Percentiles rank a stretch among this genome's conserved stretches.
Evolutionary conservation across 1,140 invertebrate species (phyloP).

Genomic region (Lepidurus arcticus): DNA sequence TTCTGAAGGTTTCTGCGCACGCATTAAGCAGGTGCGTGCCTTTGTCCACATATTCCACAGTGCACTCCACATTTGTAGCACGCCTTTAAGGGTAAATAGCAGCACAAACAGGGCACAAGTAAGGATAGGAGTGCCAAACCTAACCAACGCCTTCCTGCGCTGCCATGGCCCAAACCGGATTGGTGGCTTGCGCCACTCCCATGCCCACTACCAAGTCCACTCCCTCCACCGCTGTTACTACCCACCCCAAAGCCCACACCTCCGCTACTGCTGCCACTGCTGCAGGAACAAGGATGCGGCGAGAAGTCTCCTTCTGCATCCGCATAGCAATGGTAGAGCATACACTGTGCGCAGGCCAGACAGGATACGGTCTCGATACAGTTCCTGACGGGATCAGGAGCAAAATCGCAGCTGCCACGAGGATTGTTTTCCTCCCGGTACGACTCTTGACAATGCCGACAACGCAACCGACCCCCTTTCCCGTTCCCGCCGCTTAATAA

Average conservation of each 20-base stretch:
- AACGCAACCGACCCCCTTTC: conserved; percentile 34
- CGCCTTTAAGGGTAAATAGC: conserved; percentile 77
- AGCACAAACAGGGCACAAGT: conserved; percentile 86
- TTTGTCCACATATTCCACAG: conserved; percentile 50
- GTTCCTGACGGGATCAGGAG: conserved; percentile 72
- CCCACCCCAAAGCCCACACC: conserved; percentile 45
- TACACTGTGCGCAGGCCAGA: conserved; percentile 68
- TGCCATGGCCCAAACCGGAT: conserved; percentile 50
- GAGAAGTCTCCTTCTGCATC: conserved; percentile 66
- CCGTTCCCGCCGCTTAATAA: conserved; percentile 36
- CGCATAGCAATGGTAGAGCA: conserved; percentile 88
- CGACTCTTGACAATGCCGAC: conserved; percentile 41
- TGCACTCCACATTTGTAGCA: conserved; percentile 63
- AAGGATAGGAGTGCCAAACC: conserved; percentile 77
- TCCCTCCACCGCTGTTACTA: conserved; percentile 50
- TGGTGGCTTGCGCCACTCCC: conserved; percentile 45
- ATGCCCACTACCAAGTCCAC: conserved; percentile 50
- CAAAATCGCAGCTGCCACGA: conserved; percentile 77
- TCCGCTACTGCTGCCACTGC: conserved; percentile 37
- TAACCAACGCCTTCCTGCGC: conserved; percentile 61
- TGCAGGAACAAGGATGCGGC: conserved; percentile 72
- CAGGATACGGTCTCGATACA: conserved; percentile 78
- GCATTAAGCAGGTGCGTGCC: conserved; percentile 47
- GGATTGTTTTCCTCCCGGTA: conserved; percentile 67
- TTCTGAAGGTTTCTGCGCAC: neutral